Conservation (phyloP, 1,140 invertebrate genomes). For the Drosophila kohkoa region DNA sequence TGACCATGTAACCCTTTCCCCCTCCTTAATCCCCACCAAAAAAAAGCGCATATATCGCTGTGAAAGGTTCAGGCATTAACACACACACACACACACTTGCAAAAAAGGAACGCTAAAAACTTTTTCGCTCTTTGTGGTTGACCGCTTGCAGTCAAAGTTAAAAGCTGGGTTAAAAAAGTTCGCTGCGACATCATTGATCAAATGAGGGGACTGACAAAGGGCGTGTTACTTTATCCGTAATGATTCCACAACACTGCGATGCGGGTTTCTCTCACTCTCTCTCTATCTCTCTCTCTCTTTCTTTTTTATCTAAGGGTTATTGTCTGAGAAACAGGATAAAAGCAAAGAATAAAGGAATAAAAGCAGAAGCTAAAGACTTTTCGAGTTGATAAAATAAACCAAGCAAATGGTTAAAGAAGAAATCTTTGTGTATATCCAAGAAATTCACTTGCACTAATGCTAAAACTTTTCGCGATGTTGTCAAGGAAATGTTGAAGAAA, state of each 20-base stretch:
- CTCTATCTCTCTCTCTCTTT: too few species aligned
- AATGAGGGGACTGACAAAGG: conserved; percentile 32
- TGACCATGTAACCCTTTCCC: conserved; percentile 12
- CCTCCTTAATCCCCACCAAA: neutral
- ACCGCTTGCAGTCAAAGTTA: conserved; percentile 58
- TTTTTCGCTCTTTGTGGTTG: conserved; percentile 56
- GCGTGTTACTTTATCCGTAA: conserved; percentile 43
- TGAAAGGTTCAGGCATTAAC: conserved; percentile 12
- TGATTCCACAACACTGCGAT: conserved; percentile 12
- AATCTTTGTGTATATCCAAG: neutral
- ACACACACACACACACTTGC: conserved; percentile 34
- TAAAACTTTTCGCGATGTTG: too few species aligned
- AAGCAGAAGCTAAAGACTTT: neutral
- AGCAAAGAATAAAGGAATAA: neutral
- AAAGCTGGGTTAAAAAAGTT: conserved; percentile 49
- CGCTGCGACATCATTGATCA: conserved; percentile 56
- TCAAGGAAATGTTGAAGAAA: too few species aligned
- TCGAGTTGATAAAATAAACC: neutral
- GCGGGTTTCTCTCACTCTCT: neutral
- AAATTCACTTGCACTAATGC: too few species aligned
- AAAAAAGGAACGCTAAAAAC: conserved; percentile 38
- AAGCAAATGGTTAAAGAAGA: neutral
- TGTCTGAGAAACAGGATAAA: neutral
- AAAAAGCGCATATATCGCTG: conserved; percentile 13
- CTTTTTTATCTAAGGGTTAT: conserved; percentile 16